phyloP scores from a whole-genome alignment of 1,140 invertebrate genomes.

The Brachystomella parvula region DNA sequence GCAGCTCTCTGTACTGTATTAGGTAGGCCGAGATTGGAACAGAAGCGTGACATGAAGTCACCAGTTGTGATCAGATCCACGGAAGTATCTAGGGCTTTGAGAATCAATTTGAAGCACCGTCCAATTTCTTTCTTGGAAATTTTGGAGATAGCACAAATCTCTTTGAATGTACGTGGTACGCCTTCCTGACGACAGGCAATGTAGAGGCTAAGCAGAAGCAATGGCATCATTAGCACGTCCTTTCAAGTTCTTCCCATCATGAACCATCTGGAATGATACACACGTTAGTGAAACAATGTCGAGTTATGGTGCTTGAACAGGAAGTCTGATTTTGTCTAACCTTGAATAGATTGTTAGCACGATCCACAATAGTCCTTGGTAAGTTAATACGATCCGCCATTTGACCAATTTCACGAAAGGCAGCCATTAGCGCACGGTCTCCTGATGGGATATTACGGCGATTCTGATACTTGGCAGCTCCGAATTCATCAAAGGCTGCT shows the following conservation, averaged over 20 bases:
- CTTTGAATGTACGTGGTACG: constrained; percentile 97
- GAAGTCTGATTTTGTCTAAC: too few species aligned
- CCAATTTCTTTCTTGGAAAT: constrained; percentile 99
- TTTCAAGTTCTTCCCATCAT: constrained; percentile 93
- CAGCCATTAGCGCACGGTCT: constrained; percentile 83
- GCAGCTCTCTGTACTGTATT: constrained; percentile 90
- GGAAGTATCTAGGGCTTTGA: constrained; percentile 86
- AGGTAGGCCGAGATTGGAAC: constrained; percentile 75
- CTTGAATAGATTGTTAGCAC: constrained; percentile 93
- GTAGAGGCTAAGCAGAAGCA: constrained; percentile 94
- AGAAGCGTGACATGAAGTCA: constrained; percentile 95
- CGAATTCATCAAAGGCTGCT: constrained; percentile 73
- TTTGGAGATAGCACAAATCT: constrained; percentile 97
- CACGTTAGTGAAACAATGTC: too few species aligned
- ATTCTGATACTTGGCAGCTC: constrained; percentile 87
- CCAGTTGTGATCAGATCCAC: constrained; percentile 96
- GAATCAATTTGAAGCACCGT: constrained; percentile 86
- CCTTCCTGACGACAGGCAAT: constrained; percentile 98
- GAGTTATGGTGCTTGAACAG: too few species aligned
- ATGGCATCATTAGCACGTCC: constrained; percentile 95
- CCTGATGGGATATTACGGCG: constrained; percentile 76
- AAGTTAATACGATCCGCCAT: constrained; percentile 98
- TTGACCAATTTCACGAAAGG: constrained; percentile 85
- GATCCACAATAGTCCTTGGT: constrained; percentile 86
- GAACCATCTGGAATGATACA: constrained; percentile 51